A percentile compares a stretch with the other conserved stretches of the same genome.
These are phyloP conservation scores for Mnemiopsis leidyi DNA, from an alignment of 37 sponge, comb jelly and placozoan genomes.

Conservation along the genomic window DNA sequence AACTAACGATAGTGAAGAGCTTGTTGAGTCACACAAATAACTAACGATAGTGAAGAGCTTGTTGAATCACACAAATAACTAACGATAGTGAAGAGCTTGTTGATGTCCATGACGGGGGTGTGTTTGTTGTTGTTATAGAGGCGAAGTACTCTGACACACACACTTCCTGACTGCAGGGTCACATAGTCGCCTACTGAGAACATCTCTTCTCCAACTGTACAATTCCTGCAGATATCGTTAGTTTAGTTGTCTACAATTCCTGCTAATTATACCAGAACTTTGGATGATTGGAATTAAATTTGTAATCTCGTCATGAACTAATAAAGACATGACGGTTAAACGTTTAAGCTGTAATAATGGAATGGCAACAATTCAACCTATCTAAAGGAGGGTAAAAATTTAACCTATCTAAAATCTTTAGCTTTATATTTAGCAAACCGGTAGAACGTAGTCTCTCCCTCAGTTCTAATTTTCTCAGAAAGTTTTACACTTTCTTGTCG, in stretches of 20 bases:
- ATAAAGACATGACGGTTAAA: too few species aligned
- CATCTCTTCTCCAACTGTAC: background rate
- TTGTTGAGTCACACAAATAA: too few species aligned
- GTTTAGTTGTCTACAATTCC: too few species aligned
- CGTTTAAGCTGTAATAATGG: too few species aligned
- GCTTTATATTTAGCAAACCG: too few species aligned
- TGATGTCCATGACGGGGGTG: background rate
- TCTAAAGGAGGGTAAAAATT: background rate
- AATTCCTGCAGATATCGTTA: too few species aligned
- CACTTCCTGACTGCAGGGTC: conserved; percentile 60
- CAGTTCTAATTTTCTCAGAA: background rate
- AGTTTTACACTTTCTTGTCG: background rate
- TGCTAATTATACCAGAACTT: too few species aligned
- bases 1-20: too few species aligned
- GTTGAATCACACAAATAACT: too few species aligned
- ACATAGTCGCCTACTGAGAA: conserved; percentile 32
- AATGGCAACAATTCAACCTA: background rate
- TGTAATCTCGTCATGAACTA: too few species aligned
- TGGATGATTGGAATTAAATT: too few species aligned
- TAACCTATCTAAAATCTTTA: background rate
- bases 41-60: too few species aligned
- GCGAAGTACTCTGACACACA: conserved; percentile 9
- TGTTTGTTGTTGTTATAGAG: background rate
- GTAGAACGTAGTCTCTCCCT: background rate
- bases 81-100: conserved; percentile 57